phyloP scores from a whole-genome alignment of 2,113 vertebrate genomes.

The Heptranchias perlo region DNA sequence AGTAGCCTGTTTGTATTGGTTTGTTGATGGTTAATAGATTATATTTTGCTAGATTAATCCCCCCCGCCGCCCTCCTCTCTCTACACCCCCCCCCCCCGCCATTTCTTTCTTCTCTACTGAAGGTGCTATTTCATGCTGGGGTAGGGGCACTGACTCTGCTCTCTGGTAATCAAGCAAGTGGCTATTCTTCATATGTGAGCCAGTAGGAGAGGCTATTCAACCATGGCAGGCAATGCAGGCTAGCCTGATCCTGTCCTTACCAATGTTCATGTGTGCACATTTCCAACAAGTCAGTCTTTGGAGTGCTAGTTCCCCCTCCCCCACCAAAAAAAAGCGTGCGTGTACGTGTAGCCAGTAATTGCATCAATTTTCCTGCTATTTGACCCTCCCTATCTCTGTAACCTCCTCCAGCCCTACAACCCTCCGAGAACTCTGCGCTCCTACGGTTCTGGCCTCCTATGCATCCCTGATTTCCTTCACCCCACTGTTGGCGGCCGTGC shows the following conservation, averaged over 20 bases:
- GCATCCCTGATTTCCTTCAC: not conserved
- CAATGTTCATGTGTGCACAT: not conserved
- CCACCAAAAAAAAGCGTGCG: too few relatives aligned
- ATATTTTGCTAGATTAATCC: too few relatives aligned
- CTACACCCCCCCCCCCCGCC: too few relatives aligned
- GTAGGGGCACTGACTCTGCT: not conserved
- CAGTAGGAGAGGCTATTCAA: not conserved
- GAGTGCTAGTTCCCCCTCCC: not conserved
- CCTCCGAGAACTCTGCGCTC: too few relatives aligned
- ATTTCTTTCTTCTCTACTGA: not conserved
- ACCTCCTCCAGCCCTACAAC: not conserved
- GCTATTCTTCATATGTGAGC: not conserved
- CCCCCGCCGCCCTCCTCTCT: too few relatives aligned
- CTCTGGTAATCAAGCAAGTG: not conserved
- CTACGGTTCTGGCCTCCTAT: too few relatives aligned
- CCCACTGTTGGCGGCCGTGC: not conserved
- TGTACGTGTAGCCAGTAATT: too few relatives aligned
- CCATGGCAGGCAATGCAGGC: not conserved
- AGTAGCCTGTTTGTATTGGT: too few relatives aligned
- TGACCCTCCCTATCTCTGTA: not conserved
- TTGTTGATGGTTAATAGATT: too few relatives aligned
- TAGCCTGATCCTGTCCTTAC: not conserved
- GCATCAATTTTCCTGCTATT: too few relatives aligned
- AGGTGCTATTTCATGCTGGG: not conserved
- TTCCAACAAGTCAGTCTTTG: not conserved